Base-by-base conservation (phyloP, 2,113 vertebrate species). In the Corythaixoides concolor region DNA sequence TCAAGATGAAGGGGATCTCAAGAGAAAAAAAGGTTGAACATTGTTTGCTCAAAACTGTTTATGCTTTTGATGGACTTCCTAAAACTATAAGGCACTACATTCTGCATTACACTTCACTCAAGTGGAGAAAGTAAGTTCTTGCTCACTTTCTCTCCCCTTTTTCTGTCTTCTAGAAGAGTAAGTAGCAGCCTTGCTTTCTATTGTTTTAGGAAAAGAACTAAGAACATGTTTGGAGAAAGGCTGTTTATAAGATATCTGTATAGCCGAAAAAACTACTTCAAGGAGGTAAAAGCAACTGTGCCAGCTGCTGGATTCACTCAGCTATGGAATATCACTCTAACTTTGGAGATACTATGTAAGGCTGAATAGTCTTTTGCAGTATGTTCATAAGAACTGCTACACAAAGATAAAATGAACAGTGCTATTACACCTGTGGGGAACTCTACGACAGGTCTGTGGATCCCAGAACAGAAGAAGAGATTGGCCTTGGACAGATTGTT, bases 41-140 rank as follows among this genome's bases (percentile, higher is more conserved):
- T 5, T 27, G 8, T n/a, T 88, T 58, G 22, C 24, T 55, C 30
- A 79, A 84, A 86, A 70, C 49, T 0, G 0, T 24, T 80, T 37
- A n/a, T 32, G 33, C 6, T 20, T 75, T 68, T 0, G 0, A 17
- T 22, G 7, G 9, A 45, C 24, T 85, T 81, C 35, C 39, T 47
- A 32, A 83, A 93, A 68, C 26, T 43, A 1, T 27, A 64, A 63
- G 8, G 50, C 37, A 45, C 37, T 74, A 21, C 1, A 62, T 35
- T 45, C 37, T 74, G 47, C 37, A 32, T 26, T 35, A 56, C 9
- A 17, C 27, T 81, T 70, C 28, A 52, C 35, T 84, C 35, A 37
- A 30, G 26, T 5, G 6, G 12, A 53, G 12, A 56, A 70, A 73
- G 19, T 27, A 53, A 89, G 28, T 30, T 73, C 58, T 64, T 37